phyloP scores from a whole-genome alignment of 2,113 vertebrate species.

The Fregetta grallaria region DNA sequence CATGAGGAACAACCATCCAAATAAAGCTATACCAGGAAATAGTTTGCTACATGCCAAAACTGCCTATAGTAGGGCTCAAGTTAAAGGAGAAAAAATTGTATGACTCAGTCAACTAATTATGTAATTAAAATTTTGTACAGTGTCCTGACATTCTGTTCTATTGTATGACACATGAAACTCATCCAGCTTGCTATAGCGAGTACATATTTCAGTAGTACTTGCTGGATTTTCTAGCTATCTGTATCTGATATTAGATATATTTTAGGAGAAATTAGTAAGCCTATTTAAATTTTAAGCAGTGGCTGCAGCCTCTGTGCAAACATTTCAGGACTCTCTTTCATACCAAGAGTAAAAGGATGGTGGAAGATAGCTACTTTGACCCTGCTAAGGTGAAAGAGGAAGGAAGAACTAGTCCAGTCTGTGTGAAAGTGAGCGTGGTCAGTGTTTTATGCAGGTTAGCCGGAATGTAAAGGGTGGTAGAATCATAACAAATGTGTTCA shows the following conservation, averaged over 20 bases:
- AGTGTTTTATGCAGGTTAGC: not conserved
- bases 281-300: not conserved
- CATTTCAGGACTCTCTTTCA: not conserved
- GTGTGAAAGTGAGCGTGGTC: not conserved
- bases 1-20: not conserved
- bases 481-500: not conserved
- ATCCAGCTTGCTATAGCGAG: not conserved
- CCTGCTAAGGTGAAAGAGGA: not conserved
- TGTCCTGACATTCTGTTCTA: not conserved
- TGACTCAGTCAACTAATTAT: not conserved
- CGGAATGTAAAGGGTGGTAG: not conserved
- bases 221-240: not conserved
- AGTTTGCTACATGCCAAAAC: not conserved
- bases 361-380: not conserved
- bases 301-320: not conserved
- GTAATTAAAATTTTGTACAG: not conserved
- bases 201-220: not conserved
- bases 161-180: not conserved
- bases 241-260: not conserved
- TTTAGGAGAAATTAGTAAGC: not conserved
- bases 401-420: not conserved
- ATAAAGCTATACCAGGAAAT: not conserved
- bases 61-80: not conserved
- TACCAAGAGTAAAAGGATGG: not conserved
- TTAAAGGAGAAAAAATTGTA: not conserved